These are phyloP conservation scores for Monoplex corrugatus DNA, from an alignment of 2,888 invertebrate genomes.

Conservation along the genomic window DNA sequence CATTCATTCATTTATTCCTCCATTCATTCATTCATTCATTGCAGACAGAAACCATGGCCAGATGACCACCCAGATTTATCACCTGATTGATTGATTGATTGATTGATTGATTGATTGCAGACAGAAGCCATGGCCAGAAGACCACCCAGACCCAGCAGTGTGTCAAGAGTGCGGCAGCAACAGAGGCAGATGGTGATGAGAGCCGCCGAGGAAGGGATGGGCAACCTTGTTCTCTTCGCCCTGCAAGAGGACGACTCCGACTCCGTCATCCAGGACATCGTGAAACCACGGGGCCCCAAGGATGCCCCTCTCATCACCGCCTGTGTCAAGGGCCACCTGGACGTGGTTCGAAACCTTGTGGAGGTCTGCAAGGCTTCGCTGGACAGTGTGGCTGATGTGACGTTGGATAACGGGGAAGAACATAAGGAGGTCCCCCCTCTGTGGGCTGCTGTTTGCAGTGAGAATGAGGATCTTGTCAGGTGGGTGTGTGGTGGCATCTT, in stretches of 20 bases:
- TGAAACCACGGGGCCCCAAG: no score
- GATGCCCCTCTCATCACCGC: constrained; percentile 3
- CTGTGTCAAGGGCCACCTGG: neutral
- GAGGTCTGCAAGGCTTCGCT: constrained; percentile 10
- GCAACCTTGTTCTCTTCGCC: constrained; percentile 10
- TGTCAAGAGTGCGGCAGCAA: neutral
- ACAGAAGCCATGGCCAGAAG: no score
- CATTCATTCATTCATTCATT: no score
- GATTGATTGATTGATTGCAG: no score
- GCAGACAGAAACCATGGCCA: no score
- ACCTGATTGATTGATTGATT: no score
- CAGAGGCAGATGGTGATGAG: neutral
- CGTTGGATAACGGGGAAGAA: neutral
- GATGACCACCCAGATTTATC: no score
- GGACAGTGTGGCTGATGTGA: neutral
- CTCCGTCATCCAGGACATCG: neutral
- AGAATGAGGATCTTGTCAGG: neutral
- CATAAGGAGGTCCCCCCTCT: neutral
- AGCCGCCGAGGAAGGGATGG: constrained; percentile 1
- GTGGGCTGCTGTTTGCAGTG: constrained; percentile 6
- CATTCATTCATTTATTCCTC: no score
- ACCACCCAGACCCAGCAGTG: no score
- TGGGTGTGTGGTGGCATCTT: neutral
- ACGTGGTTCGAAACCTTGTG: constrained; percentile 7
- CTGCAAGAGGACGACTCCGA: neutral